Conservation (phyloP, 1,140 invertebrate species). For the Lycorma delicatula region DNA sequence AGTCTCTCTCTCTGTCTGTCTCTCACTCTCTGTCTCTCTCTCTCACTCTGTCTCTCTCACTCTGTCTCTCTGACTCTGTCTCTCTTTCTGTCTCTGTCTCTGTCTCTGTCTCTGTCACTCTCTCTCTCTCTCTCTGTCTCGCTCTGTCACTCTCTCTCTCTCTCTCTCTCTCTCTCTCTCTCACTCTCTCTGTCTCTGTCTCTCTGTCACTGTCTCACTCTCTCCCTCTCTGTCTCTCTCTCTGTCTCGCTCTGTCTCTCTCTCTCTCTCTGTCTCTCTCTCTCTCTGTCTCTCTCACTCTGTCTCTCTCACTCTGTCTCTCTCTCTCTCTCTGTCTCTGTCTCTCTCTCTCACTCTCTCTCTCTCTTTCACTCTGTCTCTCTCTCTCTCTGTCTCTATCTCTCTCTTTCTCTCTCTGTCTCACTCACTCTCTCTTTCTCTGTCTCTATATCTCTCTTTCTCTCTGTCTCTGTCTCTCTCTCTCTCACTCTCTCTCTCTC, state of each 20-base stretch:
- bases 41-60: conserved; percentile 15
- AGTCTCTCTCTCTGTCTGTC: conserved; percentile 10
- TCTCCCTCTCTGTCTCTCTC: conserved; percentile 4
- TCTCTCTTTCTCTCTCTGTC: conserved; percentile 14
- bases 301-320: conserved; percentile 11
- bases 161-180: neutral
- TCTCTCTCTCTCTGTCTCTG: conserved; percentile 7
- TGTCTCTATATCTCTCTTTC: conserved; percentile 14
- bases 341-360: conserved; percentile 14
- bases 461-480: conserved; percentile 15
- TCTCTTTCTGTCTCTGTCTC: conserved; percentile 15
- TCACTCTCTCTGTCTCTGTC: neutral
- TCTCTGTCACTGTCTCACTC: neutral
- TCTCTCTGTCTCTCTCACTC: neutral
- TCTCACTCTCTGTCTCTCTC: conserved; percentile 14
- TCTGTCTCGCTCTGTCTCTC: conserved; percentile 14
- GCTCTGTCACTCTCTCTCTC: too few relatives aligned
- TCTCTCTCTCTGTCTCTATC: conserved; percentile 14
- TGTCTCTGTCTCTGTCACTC: conserved; percentile 10
- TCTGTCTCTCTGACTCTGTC: conserved; percentile 15
- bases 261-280: conserved; percentile 11
- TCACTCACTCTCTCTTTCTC: conserved; percentile 11
- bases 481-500: conserved; percentile 16
- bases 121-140: neutral
- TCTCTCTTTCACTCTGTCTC: conserved; percentile 14